Evolutionary conservation across 2,113 vertebrate genomes (phyloP).

Genomic region (Dendrocopos noguchii): DNA sequence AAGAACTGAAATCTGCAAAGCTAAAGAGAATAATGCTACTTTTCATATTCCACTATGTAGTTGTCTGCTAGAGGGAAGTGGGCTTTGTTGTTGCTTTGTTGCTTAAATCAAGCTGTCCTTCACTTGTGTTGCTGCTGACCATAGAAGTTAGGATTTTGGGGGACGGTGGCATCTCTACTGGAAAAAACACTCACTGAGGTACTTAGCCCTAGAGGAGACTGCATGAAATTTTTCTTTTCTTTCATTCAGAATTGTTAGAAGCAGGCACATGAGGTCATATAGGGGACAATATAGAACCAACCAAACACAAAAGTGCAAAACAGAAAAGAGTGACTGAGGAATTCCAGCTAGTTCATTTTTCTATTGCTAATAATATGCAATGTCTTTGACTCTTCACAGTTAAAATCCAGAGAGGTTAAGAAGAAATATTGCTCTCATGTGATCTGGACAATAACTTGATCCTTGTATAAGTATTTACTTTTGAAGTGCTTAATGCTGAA

Average conservation of each 20-base stretch:
- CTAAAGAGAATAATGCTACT: not conserved
- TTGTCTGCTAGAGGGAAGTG: not conserved
- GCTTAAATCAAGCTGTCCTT: not conserved
- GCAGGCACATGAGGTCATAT: accelerated
- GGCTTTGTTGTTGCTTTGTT: not conserved
- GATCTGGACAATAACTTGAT: not conserved
- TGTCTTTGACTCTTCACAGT: not conserved
- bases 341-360: not conserved
- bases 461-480: not conserved
- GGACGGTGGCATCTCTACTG: not conserved
- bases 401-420: not conserved
- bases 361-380: not conserved
- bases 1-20: not conserved
- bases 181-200: not conserved
- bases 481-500: not conserved
- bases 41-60: not conserved
- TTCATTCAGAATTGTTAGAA: not conserved
- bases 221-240: not conserved
- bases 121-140: not conserved
- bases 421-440: not conserved
- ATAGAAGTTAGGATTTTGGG: not conserved
- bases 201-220: not conserved
- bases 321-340: not conserved
- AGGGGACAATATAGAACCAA: not conserved
- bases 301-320: not conserved